Percentiles rank a stretch among this genome's conserved stretches.
These are phyloP conservation scores for Physeter macrocephalus DNA, from an alignment of 2,113 vertebrate genomes.

Conservation along the genomic window DNA sequence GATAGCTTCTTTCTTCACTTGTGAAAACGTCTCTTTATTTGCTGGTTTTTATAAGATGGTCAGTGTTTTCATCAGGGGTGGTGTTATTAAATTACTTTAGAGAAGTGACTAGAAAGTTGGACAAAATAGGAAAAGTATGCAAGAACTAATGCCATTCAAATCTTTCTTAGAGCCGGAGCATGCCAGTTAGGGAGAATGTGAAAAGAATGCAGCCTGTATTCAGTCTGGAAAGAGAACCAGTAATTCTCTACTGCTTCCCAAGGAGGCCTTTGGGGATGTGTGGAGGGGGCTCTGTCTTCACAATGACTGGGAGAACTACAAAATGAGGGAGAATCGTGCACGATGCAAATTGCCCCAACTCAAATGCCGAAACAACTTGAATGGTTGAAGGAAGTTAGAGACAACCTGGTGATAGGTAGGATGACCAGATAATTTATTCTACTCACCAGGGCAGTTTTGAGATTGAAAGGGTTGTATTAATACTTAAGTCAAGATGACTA, in stretches of 20 bases:
- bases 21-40: not conserved
- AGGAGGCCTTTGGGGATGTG: not conserved
- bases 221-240: not conserved
- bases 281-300: not conserved
- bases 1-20: not conserved
- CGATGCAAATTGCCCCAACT: not conserved
- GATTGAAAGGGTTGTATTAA: not conserved
- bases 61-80: not conserved
- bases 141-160: conserved; percentile 3
- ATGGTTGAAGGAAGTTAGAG: not conserved
- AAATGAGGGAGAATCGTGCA: not conserved
- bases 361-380: not conserved
- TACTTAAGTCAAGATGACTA: not conserved
- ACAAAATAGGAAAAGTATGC: not conserved
- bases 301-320: not conserved
- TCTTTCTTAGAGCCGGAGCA: not conserved
- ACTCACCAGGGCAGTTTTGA: not conserved
- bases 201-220: not conserved
- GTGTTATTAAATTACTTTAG: not conserved
- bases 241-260: not conserved
- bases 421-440: not conserved
- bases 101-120: not conserved
- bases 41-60: conserved; percentile 15
- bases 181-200: not conserved
- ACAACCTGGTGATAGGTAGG: not conserved